Percentiles rank a stretch among this genome's conserved stretches.
Conservation (phyloP, 2,113 vertebrate genomes). For the Varanus komodoensis region DNA sequence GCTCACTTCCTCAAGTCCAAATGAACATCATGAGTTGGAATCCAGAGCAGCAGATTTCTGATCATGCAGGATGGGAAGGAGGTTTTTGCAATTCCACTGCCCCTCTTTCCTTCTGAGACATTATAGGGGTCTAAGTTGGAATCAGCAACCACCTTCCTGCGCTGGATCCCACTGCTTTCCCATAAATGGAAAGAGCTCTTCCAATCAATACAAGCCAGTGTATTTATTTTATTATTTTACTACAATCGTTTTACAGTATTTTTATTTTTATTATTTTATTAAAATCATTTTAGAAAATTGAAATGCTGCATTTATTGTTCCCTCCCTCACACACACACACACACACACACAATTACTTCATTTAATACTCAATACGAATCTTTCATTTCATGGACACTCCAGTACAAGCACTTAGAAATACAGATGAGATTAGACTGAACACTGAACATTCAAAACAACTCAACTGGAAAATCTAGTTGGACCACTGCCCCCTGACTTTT, state of each 20-base stretch:
- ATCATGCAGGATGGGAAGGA: background rate
- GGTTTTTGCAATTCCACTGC: background rate
- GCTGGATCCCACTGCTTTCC: background rate
- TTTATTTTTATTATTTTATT: too few species aligned
- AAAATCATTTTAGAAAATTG: too few species aligned
- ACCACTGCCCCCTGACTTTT: background rate
- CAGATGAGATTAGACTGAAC: background rate
- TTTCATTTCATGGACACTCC: background rate
- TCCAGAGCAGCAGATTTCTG: background rate
- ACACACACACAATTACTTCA: background rate
- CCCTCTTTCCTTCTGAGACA: background rate
- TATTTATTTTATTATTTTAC: too few species aligned
- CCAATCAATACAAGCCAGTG: background rate
- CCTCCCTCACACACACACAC: background rate
- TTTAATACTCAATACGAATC: background rate
- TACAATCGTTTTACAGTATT: too few species aligned
- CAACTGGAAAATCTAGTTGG: background rate
- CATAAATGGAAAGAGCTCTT: background rate
- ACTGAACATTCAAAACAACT: background rate
- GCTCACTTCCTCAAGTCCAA: too few species aligned
- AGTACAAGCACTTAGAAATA: background rate
- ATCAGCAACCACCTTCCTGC: too few species aligned
- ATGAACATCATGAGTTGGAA: background rate
- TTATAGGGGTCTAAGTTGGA: background rate
- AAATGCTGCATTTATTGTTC: too few species aligned